A percentile compares a stretch with the other conserved stretches of the same genome.
These are phyloP conservation scores for Tricholauxania praeusta DNA, from an alignment of 2,888 invertebrate species.

Conservation along the genomic window DNA sequence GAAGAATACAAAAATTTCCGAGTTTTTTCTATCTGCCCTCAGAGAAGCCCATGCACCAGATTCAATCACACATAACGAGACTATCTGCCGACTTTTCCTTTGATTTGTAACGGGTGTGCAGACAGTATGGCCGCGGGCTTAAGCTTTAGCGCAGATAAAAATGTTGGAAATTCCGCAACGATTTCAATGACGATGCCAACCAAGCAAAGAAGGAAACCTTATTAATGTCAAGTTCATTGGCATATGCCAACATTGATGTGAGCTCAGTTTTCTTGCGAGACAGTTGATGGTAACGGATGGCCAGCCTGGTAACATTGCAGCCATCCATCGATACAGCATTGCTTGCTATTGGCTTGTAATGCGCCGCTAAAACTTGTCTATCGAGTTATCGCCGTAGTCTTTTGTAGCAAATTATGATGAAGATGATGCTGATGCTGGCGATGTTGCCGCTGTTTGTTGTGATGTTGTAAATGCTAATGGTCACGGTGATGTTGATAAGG, in stretches of 20 bases:
- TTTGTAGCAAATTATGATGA: slow-evolving; percentile 18
- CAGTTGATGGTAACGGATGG: not conserved
- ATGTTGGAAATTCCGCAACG: too few species aligned
- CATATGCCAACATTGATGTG: slow-evolving; percentile 50
- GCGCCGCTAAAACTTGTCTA: slow-evolving; percentile 11
- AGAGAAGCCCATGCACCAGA: too few species aligned
- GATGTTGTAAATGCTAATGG: not conserved
- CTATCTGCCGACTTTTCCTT: too few species aligned
- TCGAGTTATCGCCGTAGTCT: slow-evolving; percentile 8
- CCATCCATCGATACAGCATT: not conserved
- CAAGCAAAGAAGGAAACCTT: slow-evolving; percentile 51
- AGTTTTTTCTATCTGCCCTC: too few species aligned
- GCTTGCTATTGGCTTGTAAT: not conserved
- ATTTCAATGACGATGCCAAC: not conserved
- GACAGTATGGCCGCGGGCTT: too few species aligned
- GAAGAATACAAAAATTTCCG: too few species aligned
- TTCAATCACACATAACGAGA: too few species aligned
- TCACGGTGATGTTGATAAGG: not conserved
- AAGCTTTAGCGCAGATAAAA: not conserved
- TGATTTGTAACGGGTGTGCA: too few species aligned
- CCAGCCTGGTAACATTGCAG: not conserved
- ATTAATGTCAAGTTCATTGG: slow-evolving; percentile 63
- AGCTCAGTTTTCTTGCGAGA: not conserved
- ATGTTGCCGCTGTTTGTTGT: slow-evolving; percentile 4
- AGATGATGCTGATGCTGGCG: slow-evolving; percentile 7